phyloP scores from a whole-genome alignment of 2,888 invertebrate genomes.

The Andrena trimmerana region DNA sequence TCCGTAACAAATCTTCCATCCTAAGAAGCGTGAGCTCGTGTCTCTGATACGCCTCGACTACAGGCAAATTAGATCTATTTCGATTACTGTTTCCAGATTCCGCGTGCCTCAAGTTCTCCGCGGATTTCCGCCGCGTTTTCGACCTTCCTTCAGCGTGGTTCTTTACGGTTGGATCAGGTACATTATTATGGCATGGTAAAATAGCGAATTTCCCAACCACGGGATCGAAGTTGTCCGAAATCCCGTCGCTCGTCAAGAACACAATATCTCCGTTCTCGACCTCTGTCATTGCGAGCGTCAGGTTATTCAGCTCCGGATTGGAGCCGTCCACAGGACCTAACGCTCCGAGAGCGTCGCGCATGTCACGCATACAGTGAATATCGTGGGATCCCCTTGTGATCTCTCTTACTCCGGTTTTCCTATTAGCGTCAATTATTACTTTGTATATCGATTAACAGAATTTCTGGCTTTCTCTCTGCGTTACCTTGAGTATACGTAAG shows the following conservation, averaged over 20 bases:
- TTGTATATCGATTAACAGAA: background rate
- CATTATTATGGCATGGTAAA: slow-evolving; percentile 78
- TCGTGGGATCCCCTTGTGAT: slow-evolving; percentile 94
- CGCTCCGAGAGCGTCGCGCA: slow-evolving; percentile 95
- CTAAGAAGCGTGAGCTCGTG: slow-evolving; percentile 91
- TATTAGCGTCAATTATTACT: slow-evolving; percentile 70
- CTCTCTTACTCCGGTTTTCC: slow-evolving; percentile 91
- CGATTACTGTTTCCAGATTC: slow-evolving; percentile 71
- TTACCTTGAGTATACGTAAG: slow-evolving; percentile 92
- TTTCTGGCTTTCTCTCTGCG: slow-evolving; percentile 1
- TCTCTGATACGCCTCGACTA: slow-evolving; percentile 91
- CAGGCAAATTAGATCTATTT: slow-evolving; percentile 86
- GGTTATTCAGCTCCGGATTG: slow-evolving; percentile 94
- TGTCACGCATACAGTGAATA: slow-evolving; percentile 92
- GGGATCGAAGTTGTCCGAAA: slow-evolving; percentile 96
- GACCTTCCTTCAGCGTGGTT: slow-evolving; percentile 70
- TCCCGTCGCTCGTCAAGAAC: slow-evolving; percentile 95
- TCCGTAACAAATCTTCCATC: slow-evolving; percentile 90
- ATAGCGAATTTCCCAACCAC: slow-evolving; percentile 95
- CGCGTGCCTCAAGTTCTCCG: slow-evolving; percentile 75
- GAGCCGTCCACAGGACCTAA: slow-evolving; percentile 94
- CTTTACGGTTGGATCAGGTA: slow-evolving; percentile 63
- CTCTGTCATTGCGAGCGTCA: slow-evolving; percentile 93
- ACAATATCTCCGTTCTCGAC: slow-evolving; percentile 93
- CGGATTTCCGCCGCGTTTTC: slow-evolving; percentile 75